Evolutionary conservation across 2,888 invertebrate genomes (phyloP), one percentile per base, ranked within the genome.

Genomic region (Leptinotarsa haldemani): DNA sequence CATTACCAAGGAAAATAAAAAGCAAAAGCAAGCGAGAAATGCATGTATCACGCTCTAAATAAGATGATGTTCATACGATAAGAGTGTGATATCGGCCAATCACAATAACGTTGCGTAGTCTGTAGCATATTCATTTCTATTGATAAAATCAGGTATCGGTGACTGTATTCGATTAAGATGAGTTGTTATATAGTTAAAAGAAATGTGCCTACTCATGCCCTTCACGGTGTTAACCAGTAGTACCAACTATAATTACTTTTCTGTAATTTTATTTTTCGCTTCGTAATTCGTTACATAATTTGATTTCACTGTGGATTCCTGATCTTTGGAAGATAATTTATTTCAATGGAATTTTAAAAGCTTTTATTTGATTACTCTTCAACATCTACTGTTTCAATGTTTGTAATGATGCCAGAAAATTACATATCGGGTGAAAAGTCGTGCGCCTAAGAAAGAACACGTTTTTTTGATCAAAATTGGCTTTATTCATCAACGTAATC

Each of bases 101-200:
- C 85, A 85, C 84, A 83, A 84, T 84, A 83, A 80, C 78, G 81
- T 81, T 84, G 84, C 84, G 84, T 85, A 84, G 83, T 83, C 85
- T 81, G 84, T 82, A 83, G 84, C 85, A 85, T 86, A 86, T 86
- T 86, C 85, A 85, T 85, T 82, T 82, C 80, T 82, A 84, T 85
- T 85, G 86, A 85, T 85, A 82, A 83, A 80, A 83, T 82, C 82
- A 77, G 78, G 80, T 82, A 83, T 82, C 83, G 82, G 79, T 82
- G 82, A 80, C 84, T 82, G 82, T 82, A 85, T 85, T 85, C 85
- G 86, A 86, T 86, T 86, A 86, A 86, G 85, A 85, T 84, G 85
- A 85, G 82, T 84, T 82, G 81, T 82, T 81, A 78, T 76, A 74
- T 80, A 58, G 56, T 80, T 78, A 76, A 80, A 79, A 82, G 82